Percentiles rank a stretch among this genome's conserved stretches.
Evolutionary conservation across 2,888 invertebrate species (phyloP).

Genomic region (Heliconius ethilla): DNA sequence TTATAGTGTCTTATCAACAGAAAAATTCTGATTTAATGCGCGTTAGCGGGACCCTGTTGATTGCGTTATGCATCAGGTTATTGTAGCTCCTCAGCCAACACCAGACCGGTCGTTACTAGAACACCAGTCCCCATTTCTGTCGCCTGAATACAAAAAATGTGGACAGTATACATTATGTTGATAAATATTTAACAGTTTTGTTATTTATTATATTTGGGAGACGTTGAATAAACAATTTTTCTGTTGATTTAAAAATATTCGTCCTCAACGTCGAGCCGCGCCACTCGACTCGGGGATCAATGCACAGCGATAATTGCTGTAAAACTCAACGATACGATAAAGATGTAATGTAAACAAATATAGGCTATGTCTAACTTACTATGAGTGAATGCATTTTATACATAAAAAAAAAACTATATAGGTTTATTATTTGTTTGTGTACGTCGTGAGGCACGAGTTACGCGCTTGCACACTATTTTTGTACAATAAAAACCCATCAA

Average conservation of each 20-base stretch:
- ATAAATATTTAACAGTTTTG: neutral
- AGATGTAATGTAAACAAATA: constrained; percentile 63
- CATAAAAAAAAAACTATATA: constrained; percentile 64
- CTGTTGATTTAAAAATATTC: constrained; percentile 18
- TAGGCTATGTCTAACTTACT: constrained; percentile 79
- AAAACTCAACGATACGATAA: constrained; percentile 79
- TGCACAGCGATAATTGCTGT: constrained; percentile 66
- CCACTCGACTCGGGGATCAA: constrained; percentile 64
- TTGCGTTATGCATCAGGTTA: constrained; percentile 50
- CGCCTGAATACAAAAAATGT: constrained; percentile 39
- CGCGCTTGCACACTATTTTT: constrained; percentile 82
- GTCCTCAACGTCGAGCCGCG: constrained; percentile 57
- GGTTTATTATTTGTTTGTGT: constrained; percentile 78
- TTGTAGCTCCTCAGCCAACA: constrained; percentile 37
- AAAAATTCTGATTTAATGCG: constrained; percentile 60
- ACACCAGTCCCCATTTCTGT: constrained; percentile 31
- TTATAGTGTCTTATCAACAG: constrained; percentile 63
- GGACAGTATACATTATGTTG: constrained; percentile 38
- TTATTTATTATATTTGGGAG: neutral
- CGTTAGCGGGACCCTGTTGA: constrained; percentile 55
- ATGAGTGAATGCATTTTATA: constrained; percentile 81
- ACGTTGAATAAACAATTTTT: neutral
- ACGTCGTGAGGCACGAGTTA: constrained; percentile 78
- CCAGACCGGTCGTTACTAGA: constrained; percentile 49
- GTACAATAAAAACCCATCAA: constrained; percentile 82